Evolutionary conservation across 2,797 vertebrate species (phyloP).

Genomic region (Dromococcyx pavoninus): DNA sequence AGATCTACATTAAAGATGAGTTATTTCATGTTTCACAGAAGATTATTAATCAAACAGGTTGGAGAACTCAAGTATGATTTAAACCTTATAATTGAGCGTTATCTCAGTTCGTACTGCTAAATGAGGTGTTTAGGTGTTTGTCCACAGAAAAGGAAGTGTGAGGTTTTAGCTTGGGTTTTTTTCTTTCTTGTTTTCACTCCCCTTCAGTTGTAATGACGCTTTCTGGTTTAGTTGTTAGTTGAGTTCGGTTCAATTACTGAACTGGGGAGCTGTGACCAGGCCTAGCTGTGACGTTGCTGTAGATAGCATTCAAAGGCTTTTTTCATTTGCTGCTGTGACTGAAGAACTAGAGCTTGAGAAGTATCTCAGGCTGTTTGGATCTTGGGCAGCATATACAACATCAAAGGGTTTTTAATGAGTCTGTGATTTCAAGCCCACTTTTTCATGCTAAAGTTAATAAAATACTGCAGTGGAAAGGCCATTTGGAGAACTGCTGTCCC

Average conservation of each 20-base stretch:
- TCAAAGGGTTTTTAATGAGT: neutral
- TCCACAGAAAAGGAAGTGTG: neutral
- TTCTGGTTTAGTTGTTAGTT: neutral
- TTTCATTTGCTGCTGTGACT: neutral
- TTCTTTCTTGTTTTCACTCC: fast-evolving
- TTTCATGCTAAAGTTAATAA: neutral
- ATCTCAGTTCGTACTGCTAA: neutral
- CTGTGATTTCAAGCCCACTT: neutral
- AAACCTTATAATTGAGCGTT: neutral
- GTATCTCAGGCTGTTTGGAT: neutral
- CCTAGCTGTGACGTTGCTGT: neutral
- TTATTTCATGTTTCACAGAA: neutral
- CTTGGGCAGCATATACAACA: neutral
- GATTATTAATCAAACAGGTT: neutral
- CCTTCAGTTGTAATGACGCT: neutral
- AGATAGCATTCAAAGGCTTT: neutral
- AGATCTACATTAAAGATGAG: neutral
- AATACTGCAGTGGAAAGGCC: neutral
- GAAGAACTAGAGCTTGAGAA: neutral
- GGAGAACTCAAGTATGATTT: neutral
- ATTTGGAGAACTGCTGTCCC: neutral
- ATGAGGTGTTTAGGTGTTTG: neutral
- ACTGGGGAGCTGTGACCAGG: neutral
- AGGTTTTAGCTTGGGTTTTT: neutral
- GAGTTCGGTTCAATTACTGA: neutral